Conservation (phyloP, 2,113 vertebrate species). For the Hoplias malabaricus region DNA sequence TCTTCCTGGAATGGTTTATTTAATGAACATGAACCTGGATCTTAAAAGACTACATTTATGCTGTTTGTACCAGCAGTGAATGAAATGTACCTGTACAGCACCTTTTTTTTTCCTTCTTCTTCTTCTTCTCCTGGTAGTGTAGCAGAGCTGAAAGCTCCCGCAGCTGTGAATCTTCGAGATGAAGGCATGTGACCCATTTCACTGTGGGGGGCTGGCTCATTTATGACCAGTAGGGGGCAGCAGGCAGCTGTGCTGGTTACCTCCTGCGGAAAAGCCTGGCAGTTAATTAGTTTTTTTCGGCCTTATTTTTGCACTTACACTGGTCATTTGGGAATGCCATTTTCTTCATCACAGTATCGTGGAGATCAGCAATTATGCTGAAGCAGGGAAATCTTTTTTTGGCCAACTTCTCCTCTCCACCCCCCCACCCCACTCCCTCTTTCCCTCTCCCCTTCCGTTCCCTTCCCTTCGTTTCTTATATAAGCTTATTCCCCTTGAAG, state of each 20-base stretch:
- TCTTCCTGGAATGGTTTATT: too few species aligned
- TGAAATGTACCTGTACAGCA: too few species aligned
- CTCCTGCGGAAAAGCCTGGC: slow-evolving; percentile 1
- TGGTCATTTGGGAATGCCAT: slow-evolving; percentile 59
- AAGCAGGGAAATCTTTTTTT: slow-evolving; percentile 61
- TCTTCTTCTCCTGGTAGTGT: not conserved
- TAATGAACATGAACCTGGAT: too few species aligned
- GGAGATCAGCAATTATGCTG: slow-evolving; percentile 72
- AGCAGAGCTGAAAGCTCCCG: not conserved
- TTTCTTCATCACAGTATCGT: slow-evolving; percentile 62
- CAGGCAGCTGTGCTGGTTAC: slow-evolving; percentile 21
- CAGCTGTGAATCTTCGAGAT: not conserved
- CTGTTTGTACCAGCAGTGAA: too few species aligned
- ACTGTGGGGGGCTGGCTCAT: not conserved
- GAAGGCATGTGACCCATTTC: slow-evolving; percentile 40
- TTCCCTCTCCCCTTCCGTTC: slow-evolving; percentile 35
- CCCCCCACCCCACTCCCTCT: slow-evolving; percentile 32
- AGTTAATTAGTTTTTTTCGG: slow-evolving; percentile 69
- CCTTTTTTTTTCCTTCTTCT: too few species aligned
- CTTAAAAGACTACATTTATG: too few species aligned
- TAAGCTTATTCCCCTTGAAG: slow-evolving; percentile 64
- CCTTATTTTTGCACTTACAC: slow-evolving; percentile 62
- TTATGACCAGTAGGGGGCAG: slow-evolving; percentile 46
- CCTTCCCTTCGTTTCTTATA: slow-evolving; percentile 50
- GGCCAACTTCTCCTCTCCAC: slow-evolving; percentile 27